phyloP scores from a whole-genome alignment of 2,888 invertebrate species.

The Platerodrilus igneus region DNA sequence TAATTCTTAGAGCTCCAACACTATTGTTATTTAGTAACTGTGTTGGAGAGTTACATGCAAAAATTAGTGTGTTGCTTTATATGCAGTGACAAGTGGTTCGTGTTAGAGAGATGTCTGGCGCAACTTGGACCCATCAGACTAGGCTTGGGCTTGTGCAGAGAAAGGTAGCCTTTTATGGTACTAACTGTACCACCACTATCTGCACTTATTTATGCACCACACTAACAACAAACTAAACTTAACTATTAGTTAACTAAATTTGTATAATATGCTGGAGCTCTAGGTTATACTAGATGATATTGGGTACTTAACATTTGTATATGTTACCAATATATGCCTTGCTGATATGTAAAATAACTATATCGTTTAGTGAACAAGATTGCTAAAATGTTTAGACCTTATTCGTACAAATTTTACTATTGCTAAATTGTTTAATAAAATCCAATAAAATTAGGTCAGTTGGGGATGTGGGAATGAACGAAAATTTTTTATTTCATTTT shows the following conservation, averaged over 20 bases:
- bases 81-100: conserved; percentile 47
- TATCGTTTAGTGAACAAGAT: too few species aligned
- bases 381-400: too few species aligned
- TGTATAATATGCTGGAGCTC: conserved; percentile 13
- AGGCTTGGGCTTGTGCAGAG: conserved; percentile 52
- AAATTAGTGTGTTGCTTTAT: conserved; percentile 44
- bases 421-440: too few species aligned
- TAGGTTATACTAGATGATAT: conserved; percentile 3
- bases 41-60: too few species aligned
- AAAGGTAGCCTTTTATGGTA: conserved; percentile 48
- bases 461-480: too few species aligned
- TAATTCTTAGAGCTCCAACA: conserved; percentile 8
- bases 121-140: conserved; percentile 47
- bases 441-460: too few species aligned
- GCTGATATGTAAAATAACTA: conserved; percentile 1
- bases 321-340: neutral
- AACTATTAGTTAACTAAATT: conserved; percentile 18
- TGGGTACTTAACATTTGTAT: conserved; percentile 1
- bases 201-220: conserved; percentile 45
- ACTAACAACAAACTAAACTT: conserved; percentile 29
- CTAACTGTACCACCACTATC: conserved; percentile 38
- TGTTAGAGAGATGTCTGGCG: conserved; percentile 47
- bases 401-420: too few species aligned
- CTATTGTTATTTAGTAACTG: too few species aligned
- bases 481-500: too few species aligned